Base-by-base conservation (phyloP, 30 jellyfish, hydroid and myxozoan genomes). In the Phacellophora camtschatica region DNA sequence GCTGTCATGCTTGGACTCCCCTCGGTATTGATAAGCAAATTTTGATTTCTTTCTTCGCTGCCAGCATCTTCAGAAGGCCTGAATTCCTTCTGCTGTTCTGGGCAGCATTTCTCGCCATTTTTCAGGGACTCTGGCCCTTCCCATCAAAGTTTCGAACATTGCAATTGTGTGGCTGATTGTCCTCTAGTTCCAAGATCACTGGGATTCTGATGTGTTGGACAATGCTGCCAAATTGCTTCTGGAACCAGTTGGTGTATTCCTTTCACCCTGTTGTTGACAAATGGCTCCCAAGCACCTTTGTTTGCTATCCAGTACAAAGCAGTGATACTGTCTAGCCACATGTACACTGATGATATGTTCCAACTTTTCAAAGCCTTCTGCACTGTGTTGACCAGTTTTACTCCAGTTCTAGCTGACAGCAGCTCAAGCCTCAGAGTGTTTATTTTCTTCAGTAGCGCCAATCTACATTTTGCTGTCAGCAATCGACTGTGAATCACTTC, bases 161-260 rank as follows among this genome's bases (percentile, higher is more conserved):
- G 65, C 39, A 76, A 34, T 31, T 53, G 49, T 62, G 30, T 22
- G 0, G 88, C 35, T 2, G 63, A 7, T 36, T 32, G 18, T 42
- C 94, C 86, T 41, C 94, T 67, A 16, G 86, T 51, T 9, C 94
- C 94, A 35, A 82, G 48, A 19, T 82, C 94, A 3, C 87, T 81
- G 15, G 94, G 94, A 57, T 67, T 82, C 58, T 61, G 41, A 5
- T 70, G 48, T 22, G 87, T 53, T 25, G 94, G 94, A 63, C 80
- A 67, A 51, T 49, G 55, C 69, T 27, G 37, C 87, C 94, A 66
- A 22, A 9, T 41, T 51, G 66, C 66, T 11, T 24, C 82, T 58
- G 46, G 51, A 6, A 20, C 23, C 56, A 42, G 55, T 48, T 73
- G 28, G n/a, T 70, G 71, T 5, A 50, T 73, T 55, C 62, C 82